These are phyloP conservation scores for Eulemur coronatus DNA, from an alignment of 2,797 vertebrate species.

Conservation along the genomic window DNA sequence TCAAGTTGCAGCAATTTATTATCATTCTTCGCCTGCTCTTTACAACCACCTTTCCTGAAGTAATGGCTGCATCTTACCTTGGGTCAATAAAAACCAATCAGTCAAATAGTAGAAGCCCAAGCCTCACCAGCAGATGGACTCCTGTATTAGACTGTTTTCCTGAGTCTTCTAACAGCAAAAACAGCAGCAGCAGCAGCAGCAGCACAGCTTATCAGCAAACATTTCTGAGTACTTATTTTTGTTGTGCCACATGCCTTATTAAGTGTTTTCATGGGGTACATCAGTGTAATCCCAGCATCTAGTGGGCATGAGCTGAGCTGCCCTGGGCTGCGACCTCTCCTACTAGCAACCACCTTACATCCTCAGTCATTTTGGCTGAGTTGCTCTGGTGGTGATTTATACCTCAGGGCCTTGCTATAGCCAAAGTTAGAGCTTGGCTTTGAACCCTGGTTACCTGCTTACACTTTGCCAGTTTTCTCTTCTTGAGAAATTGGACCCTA, in stretches of 20 bases:
- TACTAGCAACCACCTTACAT: not conserved
- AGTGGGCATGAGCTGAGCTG: not conserved
- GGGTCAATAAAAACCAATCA: not conserved
- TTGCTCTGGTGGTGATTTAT: not conserved
- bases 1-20: not conserved
- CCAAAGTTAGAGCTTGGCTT: not conserved
- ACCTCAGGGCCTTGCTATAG: not conserved
- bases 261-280: not conserved
- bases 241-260: not conserved
- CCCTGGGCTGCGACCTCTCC: not conserved
- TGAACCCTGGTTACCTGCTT: not conserved
- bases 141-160: not conserved
- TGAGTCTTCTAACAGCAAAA: not conserved
- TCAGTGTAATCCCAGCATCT: not conserved
- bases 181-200: not conserved
- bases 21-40: not conserved
- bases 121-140: not conserved
- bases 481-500: not conserved
- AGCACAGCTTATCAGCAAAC: not conserved
- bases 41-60: not conserved
- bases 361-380: not conserved
- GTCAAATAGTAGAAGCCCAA: not conserved
- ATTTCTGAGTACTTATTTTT: not conserved
- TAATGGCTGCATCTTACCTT: not conserved
- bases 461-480: not conserved